Conservation (phyloP, 2,888 invertebrate genomes). For the Quadriops clusia region DNA sequence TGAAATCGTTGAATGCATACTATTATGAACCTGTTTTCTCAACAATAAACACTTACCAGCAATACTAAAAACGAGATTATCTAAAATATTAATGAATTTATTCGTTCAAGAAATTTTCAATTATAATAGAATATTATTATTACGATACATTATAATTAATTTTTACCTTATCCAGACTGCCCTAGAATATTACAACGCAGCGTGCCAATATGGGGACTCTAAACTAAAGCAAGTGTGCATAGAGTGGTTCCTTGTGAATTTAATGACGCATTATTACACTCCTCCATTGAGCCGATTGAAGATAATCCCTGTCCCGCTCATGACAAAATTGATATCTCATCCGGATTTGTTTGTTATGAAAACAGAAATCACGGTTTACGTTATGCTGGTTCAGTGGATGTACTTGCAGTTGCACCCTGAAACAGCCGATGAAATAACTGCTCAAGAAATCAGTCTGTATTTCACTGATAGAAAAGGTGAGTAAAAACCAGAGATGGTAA, state of each 20-base stretch:
- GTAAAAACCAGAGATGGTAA: conserved; percentile 1
- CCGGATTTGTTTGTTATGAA: conserved; percentile 61
- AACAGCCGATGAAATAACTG: conserved; percentile 20
- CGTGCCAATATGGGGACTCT: conserved; percentile 54
- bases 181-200: conserved; percentile 54
- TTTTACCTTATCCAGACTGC: conserved; percentile 45
- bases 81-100: too few relatives aligned
- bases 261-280: conserved; percentile 46
- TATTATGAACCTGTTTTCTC: too few relatives aligned
- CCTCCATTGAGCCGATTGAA: conserved; percentile 18
- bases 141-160: too few relatives aligned
- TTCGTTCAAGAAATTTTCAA: too few relatives aligned
- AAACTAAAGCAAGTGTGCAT: conserved; percentile 50
- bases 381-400: conserved; percentile 58
- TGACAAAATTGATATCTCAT: conserved; percentile 50
- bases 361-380: conserved; percentile 66
- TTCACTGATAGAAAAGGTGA: conserved; percentile 36
- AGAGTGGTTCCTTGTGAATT: conserved; percentile 57
- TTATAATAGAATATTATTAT: too few relatives aligned
- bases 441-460: conserved; percentile 31
- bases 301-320: conserved; percentile 50
- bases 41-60: too few relatives aligned
- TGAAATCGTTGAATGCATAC: too few relatives aligned
- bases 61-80: too few relatives aligned
- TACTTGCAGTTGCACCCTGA: conserved; percentile 41